A percentile compares a stretch with the other conserved stretches of the same genome.
Evolutionary conservation across 2,113 vertebrate species (phyloP).

Genomic region (Entomyzon cyanotis): DNA sequence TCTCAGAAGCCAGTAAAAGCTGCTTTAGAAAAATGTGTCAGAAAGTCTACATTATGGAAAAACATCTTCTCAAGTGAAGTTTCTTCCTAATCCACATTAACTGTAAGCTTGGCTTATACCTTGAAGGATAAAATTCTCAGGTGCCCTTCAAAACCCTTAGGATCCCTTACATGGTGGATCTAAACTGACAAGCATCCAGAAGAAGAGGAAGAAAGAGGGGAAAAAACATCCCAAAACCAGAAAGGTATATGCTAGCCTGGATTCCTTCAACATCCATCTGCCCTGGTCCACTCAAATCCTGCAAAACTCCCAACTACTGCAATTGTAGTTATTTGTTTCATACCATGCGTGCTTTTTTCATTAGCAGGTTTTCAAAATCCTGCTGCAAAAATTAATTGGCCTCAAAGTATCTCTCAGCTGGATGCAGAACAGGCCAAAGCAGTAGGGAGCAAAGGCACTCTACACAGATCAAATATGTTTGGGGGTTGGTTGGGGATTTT

Average conservation of each 20-base stretch:
- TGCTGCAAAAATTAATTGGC: background rate
- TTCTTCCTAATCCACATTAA: background rate
- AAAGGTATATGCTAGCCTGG: background rate
- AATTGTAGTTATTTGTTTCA: background rate
- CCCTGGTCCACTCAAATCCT: background rate
- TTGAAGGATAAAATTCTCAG: background rate
- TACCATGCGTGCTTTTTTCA: background rate
- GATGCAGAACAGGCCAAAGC: background rate
- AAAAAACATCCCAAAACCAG: background rate
- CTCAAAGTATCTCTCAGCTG: background rate
- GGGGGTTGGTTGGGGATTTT: background rate
- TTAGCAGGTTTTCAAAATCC: slow-evolving; percentile 29
- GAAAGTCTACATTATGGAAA: background rate
- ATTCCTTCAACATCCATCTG: background rate
- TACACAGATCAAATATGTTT: background rate
- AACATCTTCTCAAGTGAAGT: background rate
- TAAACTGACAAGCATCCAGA: background rate
- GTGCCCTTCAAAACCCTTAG: background rate
- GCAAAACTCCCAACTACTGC: background rate
- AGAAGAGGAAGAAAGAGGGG: background rate
- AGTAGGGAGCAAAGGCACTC: background rate
- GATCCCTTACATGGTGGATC: background rate
- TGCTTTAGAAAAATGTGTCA: background rate
- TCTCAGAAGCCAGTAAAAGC: background rate
- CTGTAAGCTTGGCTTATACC: background rate